Evolutionary conservation across 1,140 invertebrate genomes (phyloP).

Genomic region (Drosophila equinoxialis): DNA sequence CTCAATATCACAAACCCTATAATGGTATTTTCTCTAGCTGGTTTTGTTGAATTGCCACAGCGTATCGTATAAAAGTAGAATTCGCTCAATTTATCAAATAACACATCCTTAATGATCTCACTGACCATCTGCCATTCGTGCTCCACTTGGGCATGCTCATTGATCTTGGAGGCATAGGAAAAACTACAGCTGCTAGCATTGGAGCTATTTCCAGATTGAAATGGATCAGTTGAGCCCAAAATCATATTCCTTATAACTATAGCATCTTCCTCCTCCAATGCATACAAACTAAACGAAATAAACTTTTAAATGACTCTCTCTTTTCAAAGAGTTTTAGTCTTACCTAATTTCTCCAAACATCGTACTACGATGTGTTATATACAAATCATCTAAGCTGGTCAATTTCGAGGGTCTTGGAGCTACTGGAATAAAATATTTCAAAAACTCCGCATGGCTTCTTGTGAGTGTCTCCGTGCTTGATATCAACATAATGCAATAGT

Average conservation of each 20-base stretch:
- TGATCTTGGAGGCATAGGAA: constrained; percentile 37
- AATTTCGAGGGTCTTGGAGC: constrained; percentile 34
- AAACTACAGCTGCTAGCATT: constrained; percentile 1
- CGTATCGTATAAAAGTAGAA: constrained; percentile 68
- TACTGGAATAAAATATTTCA: constrained; percentile 69
- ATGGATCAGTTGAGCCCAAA: neutral
- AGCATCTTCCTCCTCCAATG: constrained; percentile 33
- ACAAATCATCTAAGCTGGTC: constrained; percentile 36
- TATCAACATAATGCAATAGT: constrained; percentile 66
- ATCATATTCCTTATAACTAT: constrained; percentile 12
- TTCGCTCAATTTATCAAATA: constrained; percentile 48
- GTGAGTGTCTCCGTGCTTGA: neutral
- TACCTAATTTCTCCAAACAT: constrained; percentile 62
- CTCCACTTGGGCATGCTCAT: constrained; percentile 27
- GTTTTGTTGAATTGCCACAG: constrained; percentile 58
- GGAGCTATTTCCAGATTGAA: fast-evolving
- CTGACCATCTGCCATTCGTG: constrained; percentile 34
- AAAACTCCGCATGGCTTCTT: constrained; percentile 34
- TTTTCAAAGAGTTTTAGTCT: neutral
- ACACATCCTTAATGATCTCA: constrained; percentile 56
- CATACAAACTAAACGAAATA: constrained; percentile 37
- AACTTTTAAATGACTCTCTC: neutral
- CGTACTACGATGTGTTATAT: constrained; percentile 63
- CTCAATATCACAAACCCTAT: constrained; percentile 67
- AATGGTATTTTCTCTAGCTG: constrained; percentile 45